Conservation (phyloP, 2,888 invertebrate genomes). For the Miltochrista miniata region DNA sequence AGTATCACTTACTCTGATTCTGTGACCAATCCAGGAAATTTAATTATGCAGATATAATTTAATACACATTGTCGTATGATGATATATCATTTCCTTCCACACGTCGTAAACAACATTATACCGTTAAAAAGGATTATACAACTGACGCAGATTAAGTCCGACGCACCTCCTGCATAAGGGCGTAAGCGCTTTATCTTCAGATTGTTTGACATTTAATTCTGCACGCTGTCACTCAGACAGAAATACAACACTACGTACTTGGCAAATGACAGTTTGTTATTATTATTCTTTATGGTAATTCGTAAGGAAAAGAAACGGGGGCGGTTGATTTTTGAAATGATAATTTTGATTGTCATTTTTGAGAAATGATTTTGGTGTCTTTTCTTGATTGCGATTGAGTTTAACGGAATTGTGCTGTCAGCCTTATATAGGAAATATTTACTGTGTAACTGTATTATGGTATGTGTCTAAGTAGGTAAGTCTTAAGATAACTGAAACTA, state of each 20-base stretch:
- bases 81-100: constrained; percentile 17
- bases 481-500: too few relatives aligned
- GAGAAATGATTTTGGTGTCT: not conserved
- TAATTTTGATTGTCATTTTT: constrained; percentile 6
- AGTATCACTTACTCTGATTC: too few relatives aligned
- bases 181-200: constrained; percentile 11
- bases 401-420: not conserved
- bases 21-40: too few relatives aligned
- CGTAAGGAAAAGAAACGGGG: constrained; percentile 1
- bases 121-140: constrained; percentile 43
- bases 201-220: constrained; percentile 41
- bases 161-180: constrained; percentile 2
- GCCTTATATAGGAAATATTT: too few relatives aligned
- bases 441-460: too few relatives aligned
- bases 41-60: not conserved
- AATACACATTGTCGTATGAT: constrained; percentile 14
- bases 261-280: constrained; percentile 20
- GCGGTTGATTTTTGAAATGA: constrained; percentile 9
- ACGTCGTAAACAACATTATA: constrained; percentile 33
- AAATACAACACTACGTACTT: constrained; percentile 23
- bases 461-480: too few relatives aligned
- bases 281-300: constrained; percentile 15
- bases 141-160: constrained; percentile 23
- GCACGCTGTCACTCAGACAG: constrained; percentile 25
- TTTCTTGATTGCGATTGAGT: not conserved